Base-by-base conservation (phyloP, 2,113 vertebrate genomes). In the Chaetodon trifascialis region DNA sequence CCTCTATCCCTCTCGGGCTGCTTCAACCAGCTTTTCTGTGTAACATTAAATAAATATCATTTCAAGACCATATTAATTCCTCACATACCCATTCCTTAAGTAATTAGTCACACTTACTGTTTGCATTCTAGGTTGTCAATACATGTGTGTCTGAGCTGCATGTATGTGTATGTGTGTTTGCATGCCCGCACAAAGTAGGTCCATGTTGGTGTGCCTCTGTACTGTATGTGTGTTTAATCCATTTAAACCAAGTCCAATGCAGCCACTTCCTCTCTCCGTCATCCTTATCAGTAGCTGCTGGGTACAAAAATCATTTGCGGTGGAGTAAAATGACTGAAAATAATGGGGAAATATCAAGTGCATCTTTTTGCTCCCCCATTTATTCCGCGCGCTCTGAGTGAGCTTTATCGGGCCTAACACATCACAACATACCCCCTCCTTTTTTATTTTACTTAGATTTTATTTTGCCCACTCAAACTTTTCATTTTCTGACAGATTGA, bases 401-500 rank as follows among this genome's bases (percentile, higher is more conserved):
- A 97, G 96, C 94, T 96, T 96, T 96, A 96, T 98, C 96, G 87
- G 88, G 87, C 92, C 93, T 89, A 94, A 93, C 92, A 90, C 94
- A 96, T 96, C 95, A 84, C 93, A 91, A 93, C 86, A 92, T 88
- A 79, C 34, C 86, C 77, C 88, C 67, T 51, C 85, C 94, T 90
- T 92, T 91, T 94, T 93, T 93, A 90, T 94, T 94, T 94, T 90
- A 89, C 90, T 92, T 93, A 91, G 90, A 94, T 94, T 95, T 95
- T 92, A 95, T 95, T 95, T 95, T 90, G 86, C 93, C 92, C 94
- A 89, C 94, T 95, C 95, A 93, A 96, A 96, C 96, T 97, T 97
- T 97, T 97, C 97, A 96, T 97, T 97, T 96, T 95, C 96, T 94
- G 95, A 96, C 94, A 97, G 96, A 96, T 96, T 96, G 97, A 96